These are phyloP conservation scores for Alfaro cultratus DNA, from an alignment of 2,797 vertebrate species.

Conservation along the genomic window DNA sequence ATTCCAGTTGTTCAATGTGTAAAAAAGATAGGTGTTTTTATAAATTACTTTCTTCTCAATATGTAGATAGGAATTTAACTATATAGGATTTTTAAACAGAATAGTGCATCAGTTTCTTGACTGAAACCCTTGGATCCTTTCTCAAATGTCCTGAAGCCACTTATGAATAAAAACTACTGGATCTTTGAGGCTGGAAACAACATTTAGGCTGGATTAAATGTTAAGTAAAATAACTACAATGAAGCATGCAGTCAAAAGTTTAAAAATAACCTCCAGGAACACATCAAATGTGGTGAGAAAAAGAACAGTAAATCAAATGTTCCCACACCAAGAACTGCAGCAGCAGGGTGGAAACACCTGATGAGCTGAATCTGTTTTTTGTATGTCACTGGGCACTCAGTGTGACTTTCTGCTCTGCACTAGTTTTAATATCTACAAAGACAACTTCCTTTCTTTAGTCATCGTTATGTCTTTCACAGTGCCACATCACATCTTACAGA, in stretches of 20 bases:
- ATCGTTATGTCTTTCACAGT: neutral
- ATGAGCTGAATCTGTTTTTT: neutral
- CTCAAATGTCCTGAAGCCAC: neutral
- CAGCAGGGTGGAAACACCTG: neutral
- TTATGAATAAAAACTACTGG: neutral
- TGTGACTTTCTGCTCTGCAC: neutral
- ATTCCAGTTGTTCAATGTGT: neutral
- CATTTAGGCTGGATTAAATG: neutral
- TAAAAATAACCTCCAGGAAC: neutral
- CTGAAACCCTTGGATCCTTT: neutral
- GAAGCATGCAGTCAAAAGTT: neutral
- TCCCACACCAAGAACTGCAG: neutral
- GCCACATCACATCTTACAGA: neutral
- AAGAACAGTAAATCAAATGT: neutral
- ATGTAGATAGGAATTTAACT: neutral
- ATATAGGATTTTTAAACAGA: neutral
- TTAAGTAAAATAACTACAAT: neutral
- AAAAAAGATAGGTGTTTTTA: neutral
- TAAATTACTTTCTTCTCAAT: neutral
- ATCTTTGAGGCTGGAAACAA: neutral
- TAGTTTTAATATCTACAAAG: neutral
- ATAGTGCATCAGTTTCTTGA: neutral
- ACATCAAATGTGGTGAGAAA: neutral
- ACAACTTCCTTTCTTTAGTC: neutral
- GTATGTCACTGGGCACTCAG: neutral